Conservation (phyloP, 2,797 vertebrate genomes). For the Myotis myotis region DNA sequence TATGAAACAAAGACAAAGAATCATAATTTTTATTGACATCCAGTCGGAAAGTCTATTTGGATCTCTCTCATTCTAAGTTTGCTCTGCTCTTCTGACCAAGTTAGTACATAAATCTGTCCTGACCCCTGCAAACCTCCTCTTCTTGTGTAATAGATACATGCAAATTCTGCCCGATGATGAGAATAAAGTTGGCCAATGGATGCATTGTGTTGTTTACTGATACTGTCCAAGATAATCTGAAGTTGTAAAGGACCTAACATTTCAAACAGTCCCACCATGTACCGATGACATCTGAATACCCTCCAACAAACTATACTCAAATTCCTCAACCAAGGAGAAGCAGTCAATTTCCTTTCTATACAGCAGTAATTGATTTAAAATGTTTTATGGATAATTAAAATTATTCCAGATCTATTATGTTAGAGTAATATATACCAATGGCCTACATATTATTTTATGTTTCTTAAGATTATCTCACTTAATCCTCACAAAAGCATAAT, state of each 20-base stretch:
- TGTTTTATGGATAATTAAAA: background rate
- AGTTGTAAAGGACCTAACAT: background rate
- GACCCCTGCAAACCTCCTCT: background rate
- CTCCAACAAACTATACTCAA: background rate
- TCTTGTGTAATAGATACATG: background rate
- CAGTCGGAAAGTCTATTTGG: background rate
- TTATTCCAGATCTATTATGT: background rate
- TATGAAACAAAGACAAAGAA: background rate
- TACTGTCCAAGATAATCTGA: background rate
- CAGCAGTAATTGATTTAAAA: background rate
- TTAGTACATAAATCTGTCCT: background rate
- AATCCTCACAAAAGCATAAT: background rate
- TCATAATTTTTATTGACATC: background rate
- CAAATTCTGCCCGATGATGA: background rate
- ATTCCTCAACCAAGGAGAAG: constrained; percentile 16
- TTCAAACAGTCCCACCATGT: background rate
- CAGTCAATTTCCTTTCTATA: background rate
- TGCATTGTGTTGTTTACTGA: background rate
- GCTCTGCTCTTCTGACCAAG: background rate
- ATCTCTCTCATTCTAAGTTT: background rate
- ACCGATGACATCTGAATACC: background rate
- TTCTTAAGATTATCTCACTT: background rate
- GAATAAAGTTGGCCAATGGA: background rate
- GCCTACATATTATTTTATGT: background rate
- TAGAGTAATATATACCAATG: background rate